Evolutionary conservation across 1,140 invertebrate species (phyloP), one percentile per base, ranked within the genome.

Genomic region (Leucophenga varia): DNA sequence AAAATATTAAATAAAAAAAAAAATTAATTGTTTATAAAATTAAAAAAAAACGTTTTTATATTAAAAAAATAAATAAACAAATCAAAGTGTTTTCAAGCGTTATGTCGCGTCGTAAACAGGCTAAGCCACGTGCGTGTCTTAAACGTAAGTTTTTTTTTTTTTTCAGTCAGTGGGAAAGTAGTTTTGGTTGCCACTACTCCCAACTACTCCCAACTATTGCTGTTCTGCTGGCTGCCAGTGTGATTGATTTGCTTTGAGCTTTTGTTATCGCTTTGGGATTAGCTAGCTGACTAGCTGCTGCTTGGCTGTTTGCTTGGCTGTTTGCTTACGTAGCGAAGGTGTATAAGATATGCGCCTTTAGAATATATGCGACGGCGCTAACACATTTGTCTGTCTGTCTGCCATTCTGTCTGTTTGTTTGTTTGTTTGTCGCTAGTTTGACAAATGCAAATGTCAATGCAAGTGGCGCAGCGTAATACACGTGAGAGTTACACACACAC

Each of bases 81-180:
- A 4, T 32, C 8, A n/a, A n/a, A n/a, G n/a, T n/a, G n/a, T n/a
- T n/a, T n/a, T n/a, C n/a, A n/a, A n/a, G n/a, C n/a, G n/a, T n/a
- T 14, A 72, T 72, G 70, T 73, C 70, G 16, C 64, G 70, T 41
- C 67, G 70, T 37, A 73, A 73, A 44, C 70, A 73, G 67, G 70
- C 67, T 30, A 73, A 73, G 43, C 70, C 70, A 47, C 70, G 70
- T 36, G 70, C 65, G 44, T 72, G 64, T 51, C 55, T 73, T 39
- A 73, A 73, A 59, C 61, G 70, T 73, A 73, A 73, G 70, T 73
- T 49, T n/a, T n/a, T n/a, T n/a, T n/a, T n/a, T n/a, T n/a, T n/a
- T n/a, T n/a, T n/a, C n/a, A n/a, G n/a, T n/a, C n/a, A n/a, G n/a
- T n/a, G n/a, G n/a, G n/a, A n/a, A n/a, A n/a, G n/a, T n/a, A n/a